Evolutionary conservation across 2,888 invertebrate species (phyloP).

Genomic region (Chouioia cunea): DNA sequence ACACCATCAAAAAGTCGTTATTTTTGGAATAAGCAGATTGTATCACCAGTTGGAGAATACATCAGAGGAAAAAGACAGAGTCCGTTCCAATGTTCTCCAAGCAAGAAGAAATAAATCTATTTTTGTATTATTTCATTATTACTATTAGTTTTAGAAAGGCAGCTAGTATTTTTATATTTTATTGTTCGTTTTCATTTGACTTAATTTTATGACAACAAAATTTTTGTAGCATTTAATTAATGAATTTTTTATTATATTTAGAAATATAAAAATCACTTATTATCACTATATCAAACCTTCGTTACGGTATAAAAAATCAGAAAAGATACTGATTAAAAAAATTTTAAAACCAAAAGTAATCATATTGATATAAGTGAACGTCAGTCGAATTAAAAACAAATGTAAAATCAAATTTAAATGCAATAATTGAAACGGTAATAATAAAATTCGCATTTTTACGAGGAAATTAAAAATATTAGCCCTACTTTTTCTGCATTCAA

Average conservation of each 20-base stretch:
- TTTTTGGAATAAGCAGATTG: slow-evolving; percentile 44
- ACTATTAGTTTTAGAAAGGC: slow-evolving; percentile 36
- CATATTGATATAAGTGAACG: no score
- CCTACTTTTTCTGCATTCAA: no score
- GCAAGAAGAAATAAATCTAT: slow-evolving; percentile 29
- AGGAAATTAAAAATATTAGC: no score
- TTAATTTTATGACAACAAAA: slow-evolving; percentile 37
- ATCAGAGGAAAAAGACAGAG: slow-evolving; percentile 47
- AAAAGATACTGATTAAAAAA: no score
- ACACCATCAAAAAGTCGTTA: slow-evolving; percentile 30
- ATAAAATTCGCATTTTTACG: no score
- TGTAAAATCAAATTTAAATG: no score
- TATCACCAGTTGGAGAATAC: slow-evolving; percentile 51
- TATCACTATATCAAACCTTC: slow-evolving; percentile 1
- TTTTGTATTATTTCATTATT: slow-evolving; percentile 10
- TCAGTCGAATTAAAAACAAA: no score
- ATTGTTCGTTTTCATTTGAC: slow-evolving; percentile 30
- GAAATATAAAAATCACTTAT: slow-evolving; percentile 7
- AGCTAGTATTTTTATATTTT: slow-evolving; percentile 37
- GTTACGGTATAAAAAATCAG: not conserved
- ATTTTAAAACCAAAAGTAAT: no score
- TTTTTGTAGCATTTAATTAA: slow-evolving; percentile 32
- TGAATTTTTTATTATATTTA: slow-evolving; percentile 22
- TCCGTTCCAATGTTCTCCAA: slow-evolving; percentile 45
- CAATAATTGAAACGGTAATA: no score